Conservation (phyloP, 2,113 vertebrate species). For the Arenaria interpres region DNA sequence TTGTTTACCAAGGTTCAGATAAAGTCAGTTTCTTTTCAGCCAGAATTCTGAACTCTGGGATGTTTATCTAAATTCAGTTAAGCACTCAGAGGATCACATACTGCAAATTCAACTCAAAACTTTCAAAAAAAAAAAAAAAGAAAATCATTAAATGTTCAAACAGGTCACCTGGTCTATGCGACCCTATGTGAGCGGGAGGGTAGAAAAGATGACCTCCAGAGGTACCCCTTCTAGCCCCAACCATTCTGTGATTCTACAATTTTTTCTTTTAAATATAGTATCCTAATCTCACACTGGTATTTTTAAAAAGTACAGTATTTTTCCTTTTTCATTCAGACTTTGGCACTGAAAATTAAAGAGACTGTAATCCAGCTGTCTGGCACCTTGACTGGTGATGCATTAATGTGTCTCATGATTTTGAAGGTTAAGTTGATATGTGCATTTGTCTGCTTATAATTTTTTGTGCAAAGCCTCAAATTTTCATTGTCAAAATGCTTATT, state of each 20-base stretch:
- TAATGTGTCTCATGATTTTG: neutral
- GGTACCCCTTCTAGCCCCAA: neutral
- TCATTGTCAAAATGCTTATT: neutral
- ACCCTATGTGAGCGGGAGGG: neutral
- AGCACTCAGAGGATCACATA: neutral
- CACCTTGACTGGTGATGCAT: neutral
- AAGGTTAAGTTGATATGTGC: neutral
- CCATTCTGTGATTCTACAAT: neutral
- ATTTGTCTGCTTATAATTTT: neutral
- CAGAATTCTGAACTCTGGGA: neutral
- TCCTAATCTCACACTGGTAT: neutral
- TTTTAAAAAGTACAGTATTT: neutral
- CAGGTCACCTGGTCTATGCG: neutral
- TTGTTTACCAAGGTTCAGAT: neutral
- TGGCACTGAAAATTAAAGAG: neutral
- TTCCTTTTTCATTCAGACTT: neutral
- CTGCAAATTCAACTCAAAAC: neutral
- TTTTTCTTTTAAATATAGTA: neutral
- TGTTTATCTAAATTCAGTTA: neutral
- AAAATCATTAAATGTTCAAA: neutral
- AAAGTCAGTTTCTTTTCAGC: neutral
- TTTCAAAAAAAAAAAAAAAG: neutral
- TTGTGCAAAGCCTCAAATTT: neutral
- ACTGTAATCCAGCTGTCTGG: neutral
- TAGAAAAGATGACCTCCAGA: neutral